phyloP scores from a whole-genome alignment of 2,797 vertebrate species.

The Enteromius mattozi region DNA sequence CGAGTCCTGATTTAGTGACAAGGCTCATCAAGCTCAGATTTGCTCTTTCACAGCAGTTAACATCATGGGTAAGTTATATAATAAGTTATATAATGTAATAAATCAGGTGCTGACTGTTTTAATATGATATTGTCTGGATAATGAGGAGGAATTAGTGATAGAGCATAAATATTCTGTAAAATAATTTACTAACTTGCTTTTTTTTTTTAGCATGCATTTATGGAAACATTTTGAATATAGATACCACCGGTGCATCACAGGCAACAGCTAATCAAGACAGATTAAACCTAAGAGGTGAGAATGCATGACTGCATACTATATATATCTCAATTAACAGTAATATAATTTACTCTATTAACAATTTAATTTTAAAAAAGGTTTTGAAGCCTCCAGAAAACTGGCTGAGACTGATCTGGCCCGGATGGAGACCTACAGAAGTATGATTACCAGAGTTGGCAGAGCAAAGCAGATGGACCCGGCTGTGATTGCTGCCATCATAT shows the following conservation, averaged over 20 bases:
- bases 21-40: background rate
- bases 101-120: background rate
- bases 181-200: background rate
- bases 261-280: conserved; percentile 51
- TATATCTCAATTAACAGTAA: too few species aligned
- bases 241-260: conserved; percentile 66
- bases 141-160: background rate
- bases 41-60: conserved; percentile 1
- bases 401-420: conserved; percentile 57
- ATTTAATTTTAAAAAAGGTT: conserved; percentile 47
- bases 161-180: background rate
- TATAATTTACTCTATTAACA: too few species aligned
- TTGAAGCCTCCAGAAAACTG: conserved; percentile 63
- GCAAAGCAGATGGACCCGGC: conserved; percentile 62
- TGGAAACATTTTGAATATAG: conserved; percentile 60
- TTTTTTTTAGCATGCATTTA: conserved; percentile 50
- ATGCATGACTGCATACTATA: background rate
- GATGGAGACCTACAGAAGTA: conserved; percentile 57
- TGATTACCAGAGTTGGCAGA: conserved; percentile 50
- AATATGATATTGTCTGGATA: background rate
- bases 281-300: conserved; percentile 30
- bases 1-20: background rate
- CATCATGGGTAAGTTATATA: conserved; percentile 49
- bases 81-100: background rate
- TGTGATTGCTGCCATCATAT: conserved; percentile 67